Evolutionary conservation across 1,140 invertebrate genomes (phyloP).

Genomic region (Aphaenogaster floridana): DNA sequence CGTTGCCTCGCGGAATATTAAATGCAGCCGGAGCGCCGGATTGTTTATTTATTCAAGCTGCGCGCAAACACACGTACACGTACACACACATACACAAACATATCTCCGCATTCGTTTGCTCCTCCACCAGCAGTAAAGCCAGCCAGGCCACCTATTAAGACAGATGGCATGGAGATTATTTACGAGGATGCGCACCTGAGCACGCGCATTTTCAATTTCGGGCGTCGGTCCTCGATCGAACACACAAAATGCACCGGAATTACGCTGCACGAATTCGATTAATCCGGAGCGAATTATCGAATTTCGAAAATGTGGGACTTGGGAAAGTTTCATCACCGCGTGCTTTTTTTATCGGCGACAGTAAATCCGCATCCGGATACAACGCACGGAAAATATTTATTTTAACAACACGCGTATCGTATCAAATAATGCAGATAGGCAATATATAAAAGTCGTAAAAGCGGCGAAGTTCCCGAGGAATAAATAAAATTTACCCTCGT

Average conservation of each 20-base stretch:
- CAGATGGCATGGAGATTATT: conserved; percentile 57
- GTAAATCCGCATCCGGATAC: background rate
- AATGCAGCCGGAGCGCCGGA: conserved; percentile 47
- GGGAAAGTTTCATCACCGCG: background rate
- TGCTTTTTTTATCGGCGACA: background rate
- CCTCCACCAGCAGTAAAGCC: background rate
- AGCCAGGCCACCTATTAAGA: conserved; percentile 52
- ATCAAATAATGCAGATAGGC: background rate
- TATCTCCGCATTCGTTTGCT: conserved; percentile 2
- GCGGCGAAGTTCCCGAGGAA: conserved; percentile 16
- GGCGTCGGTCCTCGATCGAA: conserved; percentile 18
- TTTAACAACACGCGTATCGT: conserved; percentile 3
- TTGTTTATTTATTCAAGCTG: conserved; percentile 64
- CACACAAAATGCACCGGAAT: conserved; percentile 12
- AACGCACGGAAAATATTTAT: conserved; percentile 7
- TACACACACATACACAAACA: background rate
- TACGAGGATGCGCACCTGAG: conserved; percentile 48
- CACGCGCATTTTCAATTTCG: conserved; percentile 53
- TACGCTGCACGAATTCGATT: background rate
- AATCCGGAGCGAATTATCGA: conserved; percentile 20
- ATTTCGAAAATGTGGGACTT: background rate
- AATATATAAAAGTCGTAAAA: background rate
- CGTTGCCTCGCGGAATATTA: conserved; percentile 55
- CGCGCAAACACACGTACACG: conserved; percentile 21
- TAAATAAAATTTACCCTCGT: conserved; percentile 1